A percentile compares a stretch with the other conserved stretches of the same genome.
Evolutionary conservation across 2,888 invertebrate genomes (phyloP).

Genomic region (Heliothis peltigera): DNA sequence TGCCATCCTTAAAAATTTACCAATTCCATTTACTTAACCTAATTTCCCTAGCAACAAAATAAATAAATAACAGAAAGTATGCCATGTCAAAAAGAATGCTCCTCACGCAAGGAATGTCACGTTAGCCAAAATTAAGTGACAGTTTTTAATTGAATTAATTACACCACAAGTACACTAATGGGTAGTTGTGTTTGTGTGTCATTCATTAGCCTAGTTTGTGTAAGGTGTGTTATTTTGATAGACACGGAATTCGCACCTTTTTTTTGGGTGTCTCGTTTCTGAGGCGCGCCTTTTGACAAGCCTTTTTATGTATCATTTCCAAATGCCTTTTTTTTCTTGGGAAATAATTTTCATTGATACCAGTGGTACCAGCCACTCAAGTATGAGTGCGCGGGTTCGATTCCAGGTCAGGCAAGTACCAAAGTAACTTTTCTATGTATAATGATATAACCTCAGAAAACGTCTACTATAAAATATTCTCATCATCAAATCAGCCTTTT

Average conservation of each 20-base stretch:
- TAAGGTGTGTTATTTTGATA: conserved; percentile 40
- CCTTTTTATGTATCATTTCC: background rate
- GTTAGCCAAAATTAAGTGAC: conserved; percentile 21
- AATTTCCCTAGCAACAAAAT: background rate
- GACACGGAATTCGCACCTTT: conserved; percentile 9
- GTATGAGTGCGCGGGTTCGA: too few relatives aligned
- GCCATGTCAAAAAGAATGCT: conserved; percentile 7
- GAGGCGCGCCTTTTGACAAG: too few relatives aligned
- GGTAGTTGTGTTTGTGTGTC: conserved; percentile 6
- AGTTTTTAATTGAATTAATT: conserved; percentile 38
- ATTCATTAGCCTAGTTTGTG: conserved; percentile 37
- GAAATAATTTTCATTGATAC: too few relatives aligned
- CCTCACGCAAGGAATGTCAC: conserved; percentile 24
- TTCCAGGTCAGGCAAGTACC: too few relatives aligned
- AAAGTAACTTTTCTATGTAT: too few relatives aligned
- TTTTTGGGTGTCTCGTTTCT: conserved; percentile 20
- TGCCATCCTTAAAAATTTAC: too few relatives aligned
- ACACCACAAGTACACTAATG: conserved; percentile 8
- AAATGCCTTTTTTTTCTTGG: too few relatives aligned
- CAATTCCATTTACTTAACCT: background rate
- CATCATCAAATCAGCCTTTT: too few relatives aligned
- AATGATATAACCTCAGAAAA: too few relatives aligned
- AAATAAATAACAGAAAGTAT: too few relatives aligned
- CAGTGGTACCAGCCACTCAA: too few relatives aligned
- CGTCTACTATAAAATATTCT: too few relatives aligned